phyloP scores from a whole-genome alignment of 2,797 vertebrate genomes.

The Neosilurus mollespiculum region DNA sequence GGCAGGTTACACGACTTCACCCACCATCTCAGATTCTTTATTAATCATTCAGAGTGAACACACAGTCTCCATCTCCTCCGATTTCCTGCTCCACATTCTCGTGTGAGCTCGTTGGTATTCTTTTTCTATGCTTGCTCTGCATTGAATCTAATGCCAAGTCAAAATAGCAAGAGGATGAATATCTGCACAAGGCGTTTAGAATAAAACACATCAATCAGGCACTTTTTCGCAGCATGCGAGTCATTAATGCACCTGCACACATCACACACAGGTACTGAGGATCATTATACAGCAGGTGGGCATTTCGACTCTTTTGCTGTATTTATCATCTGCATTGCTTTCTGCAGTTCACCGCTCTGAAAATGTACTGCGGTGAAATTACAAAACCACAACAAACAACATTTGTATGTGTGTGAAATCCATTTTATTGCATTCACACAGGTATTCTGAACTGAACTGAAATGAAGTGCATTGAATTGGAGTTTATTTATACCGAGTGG shows the following conservation, averaged over 20 bases:
- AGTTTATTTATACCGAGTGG: neutral
- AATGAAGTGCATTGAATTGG: neutral
- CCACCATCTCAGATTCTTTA: neutral
- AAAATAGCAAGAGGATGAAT: neutral
- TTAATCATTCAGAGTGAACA: neutral
- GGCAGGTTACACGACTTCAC: constrained; percentile 10
- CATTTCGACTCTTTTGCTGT: neutral
- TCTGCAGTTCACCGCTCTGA: neutral
- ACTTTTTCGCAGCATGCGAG: neutral
- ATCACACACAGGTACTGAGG: constrained; percentile 12
- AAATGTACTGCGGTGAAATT: neutral
- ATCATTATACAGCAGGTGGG: constrained; percentile 28
- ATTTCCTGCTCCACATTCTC: neutral
- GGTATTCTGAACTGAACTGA: neutral
- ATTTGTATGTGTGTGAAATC: no score
- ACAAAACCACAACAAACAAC: neutral
- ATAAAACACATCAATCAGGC: constrained; percentile 5
- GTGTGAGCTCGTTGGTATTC: neutral
- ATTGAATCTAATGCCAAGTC: neutral
- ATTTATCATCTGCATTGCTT: neutral
- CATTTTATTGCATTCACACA: neutral
- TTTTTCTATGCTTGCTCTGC: neutral
- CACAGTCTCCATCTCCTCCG: neutral
- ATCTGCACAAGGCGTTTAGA: neutral
- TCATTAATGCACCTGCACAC: constrained; percentile 17